Base-by-base conservation (phyloP, 2,888 invertebrate species). In the Esperia sulphurella region DNA sequence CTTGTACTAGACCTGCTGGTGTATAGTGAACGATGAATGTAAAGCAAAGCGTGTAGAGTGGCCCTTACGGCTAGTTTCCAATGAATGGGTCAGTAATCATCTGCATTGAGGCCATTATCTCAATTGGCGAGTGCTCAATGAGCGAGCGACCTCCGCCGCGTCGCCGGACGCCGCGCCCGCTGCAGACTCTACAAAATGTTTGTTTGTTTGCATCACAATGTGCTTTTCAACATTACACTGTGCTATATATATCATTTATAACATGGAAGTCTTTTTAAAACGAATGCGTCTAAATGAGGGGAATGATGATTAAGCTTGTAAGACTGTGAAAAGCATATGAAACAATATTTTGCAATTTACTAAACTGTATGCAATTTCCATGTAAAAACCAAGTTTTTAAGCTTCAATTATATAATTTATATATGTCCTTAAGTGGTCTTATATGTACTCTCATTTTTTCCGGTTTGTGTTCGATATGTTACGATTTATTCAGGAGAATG, bases 31-130 rank as follows among this genome's bases (percentile, higher is more conserved):
- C 37, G 10, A 12, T 12, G 37, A 37, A 37, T 13, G 9, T 39
- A 12, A 37, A 35, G 28, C 12, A 12, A n/a, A 44, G 21, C 41
- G 28, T 41, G 33, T 33, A 41, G 14, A 35, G 14, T 40, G 10
- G 10, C 21, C 41, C 41, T 49, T 42, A 31, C 31, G 28, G 49
- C 48, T 50, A 50, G 53, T 53, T 52, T 48, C 50, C 53, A 48
- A 53, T 53, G 53, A 50, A 50, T 53, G 48, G 50, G 45, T 75
- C 79, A 81, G 86, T 86, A 87, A 88, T 88, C 81, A 86, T 87
- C 75, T 87, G 83, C 85, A 85, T 86, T 83, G 83, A 76, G 73
- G 75, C 79, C 75, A 87, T 89, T 88, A 87, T 82, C 81, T 88
- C 86, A 88, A 89, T 89, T 88, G 88, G 79, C 83, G 77, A 75